These are phyloP conservation scores for Argynnis bischoffii DNA, from an alignment of 2,888 invertebrate species.

Conservation along the genomic window DNA sequence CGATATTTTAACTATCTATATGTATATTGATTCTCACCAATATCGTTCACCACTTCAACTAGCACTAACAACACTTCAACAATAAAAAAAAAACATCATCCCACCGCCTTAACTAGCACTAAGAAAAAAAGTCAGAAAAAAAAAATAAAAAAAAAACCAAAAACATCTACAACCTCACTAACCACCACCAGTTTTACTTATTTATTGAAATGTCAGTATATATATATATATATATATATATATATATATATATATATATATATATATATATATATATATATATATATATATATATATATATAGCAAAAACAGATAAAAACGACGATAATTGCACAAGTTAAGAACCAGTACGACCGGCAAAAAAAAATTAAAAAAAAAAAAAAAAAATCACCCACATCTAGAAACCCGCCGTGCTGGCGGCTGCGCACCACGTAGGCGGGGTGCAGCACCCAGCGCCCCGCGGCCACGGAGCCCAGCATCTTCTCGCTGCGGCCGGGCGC, in stretches of 20 bases:
- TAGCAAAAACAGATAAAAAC: no score
- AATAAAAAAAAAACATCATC: neutral
- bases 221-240: no score
- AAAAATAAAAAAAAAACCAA: constrained; percentile 16
- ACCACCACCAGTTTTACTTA: no score
- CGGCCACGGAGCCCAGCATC: constrained; percentile 91
- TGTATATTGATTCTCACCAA: no score
- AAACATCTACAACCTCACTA: no score
- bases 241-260: no score
- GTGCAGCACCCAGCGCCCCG: constrained; percentile 95
- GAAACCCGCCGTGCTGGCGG: constrained; percentile 81
- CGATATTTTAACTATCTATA: no score
- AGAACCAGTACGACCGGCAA: neutral
- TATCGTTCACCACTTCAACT: no score
- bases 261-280: no score
- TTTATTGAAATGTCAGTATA: no score
- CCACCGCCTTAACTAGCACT: neutral
- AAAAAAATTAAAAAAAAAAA: neutral
- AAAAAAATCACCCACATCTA: constrained; percentile 76
- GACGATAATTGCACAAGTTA: no score
- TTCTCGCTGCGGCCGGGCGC: constrained; percentile 92
- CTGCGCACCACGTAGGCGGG: constrained; percentile 88
- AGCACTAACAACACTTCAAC: neutral
- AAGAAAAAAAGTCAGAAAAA: neutral
- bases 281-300: no score